Evolutionary conservation across 2,888 invertebrate species (phyloP), one percentile per base, ranked within the genome.

Genomic region (Tiliacea aurago): DNA sequence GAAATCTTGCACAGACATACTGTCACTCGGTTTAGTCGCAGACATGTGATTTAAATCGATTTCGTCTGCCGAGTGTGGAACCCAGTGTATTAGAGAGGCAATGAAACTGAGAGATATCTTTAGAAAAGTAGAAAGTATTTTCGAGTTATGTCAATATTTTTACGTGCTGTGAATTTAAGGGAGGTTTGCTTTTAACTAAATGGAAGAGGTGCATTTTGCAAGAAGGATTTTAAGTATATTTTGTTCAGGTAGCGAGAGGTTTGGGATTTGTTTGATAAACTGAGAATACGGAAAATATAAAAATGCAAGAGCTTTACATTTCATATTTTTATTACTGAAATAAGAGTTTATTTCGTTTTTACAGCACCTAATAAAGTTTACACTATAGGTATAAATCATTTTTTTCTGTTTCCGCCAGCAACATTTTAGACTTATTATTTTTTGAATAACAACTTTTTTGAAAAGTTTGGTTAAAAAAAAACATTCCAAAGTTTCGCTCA

Each of bases 1-100:
- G 69, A 65, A 65, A 55, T 68, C 66, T 61, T 64, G 70, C 64
- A 68, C 53, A 70, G 68, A 65, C 45, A 76, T 75, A 68, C 49
- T 41, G 61, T 56, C 67, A 65, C 45, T 51, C 28, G 53, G 33
- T 59, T 70, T 70, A 55, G 45, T 55, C 49, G 20, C 45, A 67
- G 79, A 80, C 63, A 67, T 76, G 79, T 61, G 70, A 65, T 81
- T 70, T 51, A 71, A 81, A 80, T 80, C 78, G 82, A 81, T 77
- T 77, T 64, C 33, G 67, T 80, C 70, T 77, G 51, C 20, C 20
- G 41, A 56, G 28, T 53, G 33, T 53, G 41, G 56, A 20, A 49
- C 18, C 13, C 15, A 28, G 69, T 65, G 41, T 69, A 78, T 81
- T 68, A 73, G 28, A 45, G 47, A 62, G n/a, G 51, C 45, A 78